Evolutionary conservation across 2,797 vertebrate species (phyloP).

Genomic region (Ctenosaura bakeri): DNA sequence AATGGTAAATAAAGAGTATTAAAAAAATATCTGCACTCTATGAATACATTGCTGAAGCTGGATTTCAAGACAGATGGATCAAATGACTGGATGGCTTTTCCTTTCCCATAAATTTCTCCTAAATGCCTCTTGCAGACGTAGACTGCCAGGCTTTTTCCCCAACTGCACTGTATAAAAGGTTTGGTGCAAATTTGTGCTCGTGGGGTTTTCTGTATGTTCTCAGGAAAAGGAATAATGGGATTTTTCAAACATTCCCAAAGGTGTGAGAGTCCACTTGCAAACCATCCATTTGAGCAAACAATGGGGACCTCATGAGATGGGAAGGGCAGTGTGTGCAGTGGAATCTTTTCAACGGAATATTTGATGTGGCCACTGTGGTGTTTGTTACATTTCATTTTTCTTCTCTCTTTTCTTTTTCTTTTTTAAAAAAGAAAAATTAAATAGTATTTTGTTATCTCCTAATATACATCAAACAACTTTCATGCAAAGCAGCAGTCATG

Average conservation of each 20-base stretch:
- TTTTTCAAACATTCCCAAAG: conserved; percentile 41
- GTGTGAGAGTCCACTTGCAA: neutral
- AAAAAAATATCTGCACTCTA: conserved; percentile 61
- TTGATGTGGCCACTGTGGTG: conserved; percentile 66
- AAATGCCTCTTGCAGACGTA: conserved; percentile 48
- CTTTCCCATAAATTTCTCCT: conserved; percentile 44
- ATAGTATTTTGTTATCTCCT: conserved; percentile 80
- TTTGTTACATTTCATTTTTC: conserved; percentile 70
- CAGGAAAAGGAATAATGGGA: conserved; percentile 17
- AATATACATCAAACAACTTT: conserved; percentile 82
- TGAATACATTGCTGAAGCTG: conserved; percentile 73
- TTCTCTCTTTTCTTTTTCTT: conserved; percentile 47
- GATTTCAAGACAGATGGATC: conserved; percentile 49
- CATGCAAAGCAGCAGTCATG: conserved; percentile 84
- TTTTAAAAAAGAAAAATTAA: conserved; percentile 69
- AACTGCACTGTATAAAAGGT: conserved; percentile 56
- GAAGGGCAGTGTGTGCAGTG: conserved; percentile 66
- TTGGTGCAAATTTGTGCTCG: conserved; percentile 77
- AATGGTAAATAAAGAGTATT: conserved; percentile 62
- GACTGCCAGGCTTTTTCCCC: conserved; percentile 34
- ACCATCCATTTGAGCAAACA: conserved; percentile 50
- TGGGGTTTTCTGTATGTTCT: conserved; percentile 53
- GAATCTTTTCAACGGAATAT: conserved; percentile 62
- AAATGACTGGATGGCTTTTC: conserved; percentile 39
- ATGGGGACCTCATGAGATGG: neutral